These are phyloP conservation scores for Thalassoma bifasciatum DNA, from an alignment of 2,113 vertebrate genomes.

Conservation along the genomic window DNA sequence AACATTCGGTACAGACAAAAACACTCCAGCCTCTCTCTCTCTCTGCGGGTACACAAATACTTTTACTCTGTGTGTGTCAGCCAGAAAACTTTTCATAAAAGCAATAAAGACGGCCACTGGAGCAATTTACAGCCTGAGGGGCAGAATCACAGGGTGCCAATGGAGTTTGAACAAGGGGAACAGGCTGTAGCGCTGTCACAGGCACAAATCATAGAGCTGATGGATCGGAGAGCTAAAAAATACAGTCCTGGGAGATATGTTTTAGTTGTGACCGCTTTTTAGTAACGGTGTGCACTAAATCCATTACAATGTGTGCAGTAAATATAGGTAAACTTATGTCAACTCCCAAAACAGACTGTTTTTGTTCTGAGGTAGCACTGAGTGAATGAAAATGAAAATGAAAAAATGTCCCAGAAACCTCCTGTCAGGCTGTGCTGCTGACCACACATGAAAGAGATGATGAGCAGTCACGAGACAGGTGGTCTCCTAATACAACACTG, in stretches of 20 bases:
- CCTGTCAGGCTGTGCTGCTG: conserved; percentile 36
- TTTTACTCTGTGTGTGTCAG: conserved; percentile 53
- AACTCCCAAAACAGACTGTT: not conserved
- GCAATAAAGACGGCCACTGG: conserved; percentile 38
- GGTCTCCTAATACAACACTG: conserved; percentile 67
- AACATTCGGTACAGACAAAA: conserved; percentile 54
- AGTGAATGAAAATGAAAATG: too few relatives aligned
- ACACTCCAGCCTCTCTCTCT: conserved; percentile 37
- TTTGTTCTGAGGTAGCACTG: not conserved
- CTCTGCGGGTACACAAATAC: conserved; percentile 53
- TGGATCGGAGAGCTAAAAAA: conserved; percentile 14
- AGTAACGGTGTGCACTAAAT: conserved; percentile 9
- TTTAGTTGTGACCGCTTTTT: conserved; percentile 3
- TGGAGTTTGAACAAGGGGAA: conserved; percentile 24
- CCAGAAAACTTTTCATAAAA: conserved; percentile 61
- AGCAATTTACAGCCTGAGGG: conserved; percentile 48
- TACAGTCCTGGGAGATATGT: not conserved
- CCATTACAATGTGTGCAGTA: not conserved
- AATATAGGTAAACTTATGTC: not conserved
- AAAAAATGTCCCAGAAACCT: conserved; percentile 1
- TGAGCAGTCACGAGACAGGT: conserved; percentile 74
- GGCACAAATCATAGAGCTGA: conserved; percentile 20
- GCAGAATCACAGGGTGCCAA: conserved; percentile 33
- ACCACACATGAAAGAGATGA: conserved; percentile 68
- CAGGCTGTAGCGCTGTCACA: conserved; percentile 28